Base-by-base conservation (phyloP, 2,113 vertebrate species). In the Pteronura brasiliensis region DNA sequence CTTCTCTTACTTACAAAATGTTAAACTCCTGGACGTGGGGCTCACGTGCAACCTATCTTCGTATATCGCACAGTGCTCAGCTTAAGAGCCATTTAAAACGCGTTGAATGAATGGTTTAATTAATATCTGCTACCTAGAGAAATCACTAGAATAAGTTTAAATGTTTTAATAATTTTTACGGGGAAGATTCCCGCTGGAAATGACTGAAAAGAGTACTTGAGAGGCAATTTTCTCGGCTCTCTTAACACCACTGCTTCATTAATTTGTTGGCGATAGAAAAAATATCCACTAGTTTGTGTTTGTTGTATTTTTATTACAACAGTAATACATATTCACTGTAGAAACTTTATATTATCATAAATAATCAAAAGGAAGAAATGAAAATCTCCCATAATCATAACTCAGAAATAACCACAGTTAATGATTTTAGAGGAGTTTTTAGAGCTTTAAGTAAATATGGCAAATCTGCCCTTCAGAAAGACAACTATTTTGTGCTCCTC, bases 311-410 rank as follows among this genome's bases (percentile, higher is more conserved):
- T 96, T 89, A 85, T 92, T 95, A 80, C 2, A 52, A 61, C 0
- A 55, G 18, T 34, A 49, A 81, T 85, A 85, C 11, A 76, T 65
- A 25, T 34, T 79, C 49, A 42, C 7, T 95, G 34, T 55, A 87
- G 67, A 92, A 94, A 94, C 34, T 59, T 90, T 39, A 57, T 67
- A 36, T 29, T 31, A 31, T n/a, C 61, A 80, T 15, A 85, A 59
- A 85, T 61, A 96, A 96, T 23, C 42, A 92, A 97, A 92, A 80
- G 15, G 20, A 93, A 90, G 25, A 96, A 94, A 82, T 77, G 25
- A 92, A 90, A 93, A 67, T 69, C 31, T 81, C 6, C 36, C 29
- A 92, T 80, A 80, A 83, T 65, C 27, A 34, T 77, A 90, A 85
- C 31, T 18, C 9, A 95, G 57, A 87, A 90, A 82, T 92, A 97